Percentiles rank a stretch among this genome's conserved stretches.
Evolutionary conservation across 2,113 vertebrate genomes (phyloP).

Genomic region (Rhynchomys soricoides): DNA sequence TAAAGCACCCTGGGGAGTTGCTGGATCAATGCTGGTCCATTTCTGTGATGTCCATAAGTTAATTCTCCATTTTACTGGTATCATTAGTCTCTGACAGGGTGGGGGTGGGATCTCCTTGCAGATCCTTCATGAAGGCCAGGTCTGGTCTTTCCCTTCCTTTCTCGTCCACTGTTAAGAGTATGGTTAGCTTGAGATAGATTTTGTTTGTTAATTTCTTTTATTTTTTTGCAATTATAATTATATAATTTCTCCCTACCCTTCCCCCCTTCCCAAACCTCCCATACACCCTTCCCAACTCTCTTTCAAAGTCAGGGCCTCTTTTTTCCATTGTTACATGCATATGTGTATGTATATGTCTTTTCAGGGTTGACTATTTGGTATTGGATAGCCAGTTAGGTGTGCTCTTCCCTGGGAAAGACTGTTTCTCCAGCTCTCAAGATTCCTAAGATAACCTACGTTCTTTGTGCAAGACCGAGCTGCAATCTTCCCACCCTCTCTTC

Average conservation of each 20-base stretch:
- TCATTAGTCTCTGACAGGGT: not conserved
- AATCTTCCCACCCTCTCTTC: not conserved
- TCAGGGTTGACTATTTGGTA: not conserved
- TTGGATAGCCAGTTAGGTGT: not conserved
- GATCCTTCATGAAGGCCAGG: not conserved
- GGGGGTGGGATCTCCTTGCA: not conserved
- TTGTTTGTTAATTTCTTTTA: not conserved
- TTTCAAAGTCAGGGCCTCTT: no score
- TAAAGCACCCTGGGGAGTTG: not conserved
- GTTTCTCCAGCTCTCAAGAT: not conserved
- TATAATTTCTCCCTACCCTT: not conserved
- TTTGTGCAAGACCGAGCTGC: not conserved
- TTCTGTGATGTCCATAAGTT: slow-evolving; percentile 11
- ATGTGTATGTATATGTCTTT: not conserved
- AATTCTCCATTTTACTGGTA: slow-evolving; percentile 60
- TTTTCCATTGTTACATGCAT: not conserved
- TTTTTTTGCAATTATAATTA: not conserved
- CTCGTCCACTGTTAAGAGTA: not conserved
- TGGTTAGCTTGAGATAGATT: not conserved
- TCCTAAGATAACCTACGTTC: not conserved
- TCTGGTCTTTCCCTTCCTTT: not conserved
- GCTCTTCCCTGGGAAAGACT: not conserved
- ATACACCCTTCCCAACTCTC: not conserved
- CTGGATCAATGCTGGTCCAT: not conserved
- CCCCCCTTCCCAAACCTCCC: not conserved